Conservation (phyloP, 2,797 vertebrate genomes). For the Synaphobranchus kaupii region DNA sequence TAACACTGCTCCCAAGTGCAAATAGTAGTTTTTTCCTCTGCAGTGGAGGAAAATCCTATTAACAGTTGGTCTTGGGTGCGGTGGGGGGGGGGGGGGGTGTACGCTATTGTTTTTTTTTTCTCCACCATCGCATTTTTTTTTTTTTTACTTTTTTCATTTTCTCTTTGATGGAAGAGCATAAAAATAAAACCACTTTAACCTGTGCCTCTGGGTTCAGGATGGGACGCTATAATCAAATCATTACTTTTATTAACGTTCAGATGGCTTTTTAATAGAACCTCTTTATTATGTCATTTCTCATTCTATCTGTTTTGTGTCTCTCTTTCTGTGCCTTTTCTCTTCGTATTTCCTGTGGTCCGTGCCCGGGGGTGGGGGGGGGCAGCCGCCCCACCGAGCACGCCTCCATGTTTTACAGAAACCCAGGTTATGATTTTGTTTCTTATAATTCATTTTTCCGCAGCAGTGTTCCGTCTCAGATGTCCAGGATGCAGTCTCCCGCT, state of each 20-base stretch:
- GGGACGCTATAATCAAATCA: constrained; percentile 70
- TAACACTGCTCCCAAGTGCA: constrained; percentile 59
- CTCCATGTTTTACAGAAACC: constrained; percentile 14
- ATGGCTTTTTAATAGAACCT: constrained; percentile 79
- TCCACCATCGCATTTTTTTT: constrained; percentile 11
- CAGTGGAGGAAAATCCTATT: constrained; percentile 65
- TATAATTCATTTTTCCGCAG: constrained; percentile 14
- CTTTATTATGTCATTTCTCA: constrained; percentile 75
- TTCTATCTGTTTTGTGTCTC: constrained; percentile 53
- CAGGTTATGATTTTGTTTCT: constrained; percentile 21
- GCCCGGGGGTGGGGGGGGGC: constrained; percentile 47
- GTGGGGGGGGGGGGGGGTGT: constrained; percentile 24
- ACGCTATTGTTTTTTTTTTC: constrained; percentile 64
- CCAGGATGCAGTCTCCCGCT: background rate
- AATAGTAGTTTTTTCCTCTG: constrained; percentile 60
- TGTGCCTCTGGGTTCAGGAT: constrained; percentile 59
- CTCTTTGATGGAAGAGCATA: constrained; percentile 55
- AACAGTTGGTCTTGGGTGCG: constrained; percentile 44
- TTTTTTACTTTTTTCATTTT: constrained; percentile 43
- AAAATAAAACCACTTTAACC: constrained; percentile 59
- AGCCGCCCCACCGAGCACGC: constrained; percentile 28
- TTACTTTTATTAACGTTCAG: constrained; percentile 79
- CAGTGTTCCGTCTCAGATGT: background rate
- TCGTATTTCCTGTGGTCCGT: constrained; percentile 58
- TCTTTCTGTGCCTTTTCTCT: constrained; percentile 56